Evolutionary conservation across 2,888 invertebrate genomes (phyloP).

Genomic region (Lithophane ornitopus): DNA sequence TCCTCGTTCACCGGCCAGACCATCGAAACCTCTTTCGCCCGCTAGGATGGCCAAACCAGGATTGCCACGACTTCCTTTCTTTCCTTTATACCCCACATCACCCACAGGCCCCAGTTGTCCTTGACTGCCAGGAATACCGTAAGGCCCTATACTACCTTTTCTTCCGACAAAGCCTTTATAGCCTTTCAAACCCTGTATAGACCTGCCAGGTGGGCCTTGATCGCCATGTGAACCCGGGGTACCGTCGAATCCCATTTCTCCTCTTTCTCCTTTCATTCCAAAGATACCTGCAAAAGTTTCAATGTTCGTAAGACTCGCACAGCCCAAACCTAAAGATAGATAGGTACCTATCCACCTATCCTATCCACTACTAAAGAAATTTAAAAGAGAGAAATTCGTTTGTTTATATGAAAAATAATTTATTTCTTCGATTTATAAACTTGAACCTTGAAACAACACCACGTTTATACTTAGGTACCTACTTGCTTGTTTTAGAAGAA

Average conservation of each 20-base stretch:
- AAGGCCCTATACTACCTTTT: slow-evolving; percentile 92
- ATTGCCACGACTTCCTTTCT: slow-evolving; percentile 88
- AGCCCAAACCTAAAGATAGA: too few species aligned
- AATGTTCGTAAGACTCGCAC: too few species aligned
- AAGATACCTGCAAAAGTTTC: slow-evolving; percentile 61
- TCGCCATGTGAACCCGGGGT: slow-evolving; percentile 80
- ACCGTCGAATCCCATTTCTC: slow-evolving; percentile 82
- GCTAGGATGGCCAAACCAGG: slow-evolving; percentile 85
- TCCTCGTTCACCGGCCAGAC: slow-evolving; percentile 87
- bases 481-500: too few species aligned
- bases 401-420: too few species aligned
- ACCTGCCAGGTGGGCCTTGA: slow-evolving; percentile 82
- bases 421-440: too few species aligned
- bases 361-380: too few species aligned
- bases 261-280: slow-evolving; percentile 79
- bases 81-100: slow-evolving; percentile 91
- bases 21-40: slow-evolving; percentile 82
- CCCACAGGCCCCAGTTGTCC: slow-evolving; percentile 91
- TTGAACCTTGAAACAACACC: too few species aligned
- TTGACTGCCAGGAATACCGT: slow-evolving; percentile 90
- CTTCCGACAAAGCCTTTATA: slow-evolving; percentile 92
- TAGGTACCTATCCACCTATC: too few species aligned
- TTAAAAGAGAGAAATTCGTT: too few species aligned
- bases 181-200: slow-evolving; percentile 86
- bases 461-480: too few species aligned